These are phyloP conservation scores for Teleogryllus oceanicus DNA, from an alignment of 2,888 invertebrate species.

Conservation along the genomic window DNA sequence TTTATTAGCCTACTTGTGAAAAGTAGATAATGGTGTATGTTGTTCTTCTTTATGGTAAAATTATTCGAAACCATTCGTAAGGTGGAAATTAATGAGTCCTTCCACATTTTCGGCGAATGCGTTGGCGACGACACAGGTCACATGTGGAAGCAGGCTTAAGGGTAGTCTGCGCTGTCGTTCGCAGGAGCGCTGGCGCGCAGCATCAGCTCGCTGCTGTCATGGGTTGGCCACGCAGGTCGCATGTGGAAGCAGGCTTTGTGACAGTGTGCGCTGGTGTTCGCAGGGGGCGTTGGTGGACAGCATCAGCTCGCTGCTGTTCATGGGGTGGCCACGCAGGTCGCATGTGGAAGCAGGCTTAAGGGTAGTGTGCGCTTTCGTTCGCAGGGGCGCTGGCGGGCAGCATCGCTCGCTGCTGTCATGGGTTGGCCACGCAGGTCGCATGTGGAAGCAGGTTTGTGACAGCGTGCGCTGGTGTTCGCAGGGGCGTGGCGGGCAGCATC, in stretches of 20 bases:
- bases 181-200: slow-evolving; percentile 4
- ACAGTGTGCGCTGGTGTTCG: background rate
- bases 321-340: background rate
- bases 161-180: background rate
- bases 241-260: background rate
- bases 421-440: background rate
- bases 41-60: too few relatives aligned
- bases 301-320: background rate
- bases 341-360: background rate
- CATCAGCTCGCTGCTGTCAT: background rate
- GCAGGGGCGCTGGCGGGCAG: slow-evolving; percentile 19
- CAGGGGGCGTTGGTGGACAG: background rate
- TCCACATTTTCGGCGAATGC: background rate
- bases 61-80: too few relatives aligned
- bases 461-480: background rate
- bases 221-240: background rate
- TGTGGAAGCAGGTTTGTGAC: background rate
- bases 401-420: background rate
- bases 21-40: too few relatives aligned
- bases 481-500: background rate
- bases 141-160: background rate
- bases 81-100: too few relatives aligned
- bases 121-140: background rate
- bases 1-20: too few relatives aligned
- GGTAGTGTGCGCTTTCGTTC: background rate